Conservation (phyloP, 2,797 vertebrate genomes). For the Notolabrus celidotus region DNA sequence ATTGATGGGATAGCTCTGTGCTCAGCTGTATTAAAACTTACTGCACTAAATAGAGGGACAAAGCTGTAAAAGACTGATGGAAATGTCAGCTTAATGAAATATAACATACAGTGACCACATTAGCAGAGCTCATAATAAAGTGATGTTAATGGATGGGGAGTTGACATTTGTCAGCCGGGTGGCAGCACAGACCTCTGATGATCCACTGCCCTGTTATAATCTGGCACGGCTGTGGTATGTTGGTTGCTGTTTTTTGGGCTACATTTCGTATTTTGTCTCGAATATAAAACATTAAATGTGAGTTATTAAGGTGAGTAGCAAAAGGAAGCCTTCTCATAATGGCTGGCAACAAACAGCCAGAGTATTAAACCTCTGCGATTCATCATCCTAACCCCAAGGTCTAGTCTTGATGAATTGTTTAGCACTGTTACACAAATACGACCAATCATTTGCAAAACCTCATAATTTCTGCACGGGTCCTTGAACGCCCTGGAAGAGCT, state of each 20-base stretch:
- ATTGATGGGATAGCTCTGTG: not conserved
- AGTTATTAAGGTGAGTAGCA: conserved; percentile 1
- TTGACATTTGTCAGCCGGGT: conserved; percentile 18
- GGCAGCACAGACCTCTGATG: conserved; percentile 6
- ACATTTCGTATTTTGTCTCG: conserved; percentile 6
- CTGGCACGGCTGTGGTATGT: not conserved
- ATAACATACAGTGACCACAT: not conserved
- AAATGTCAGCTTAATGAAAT: conserved; percentile 20
- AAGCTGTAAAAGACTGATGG: not conserved
- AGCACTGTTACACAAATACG: conserved; percentile 38
- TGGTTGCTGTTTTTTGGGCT: not conserved
- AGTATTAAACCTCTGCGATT: conserved; percentile 41
- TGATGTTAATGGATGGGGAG: not conserved
- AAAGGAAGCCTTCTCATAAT: not conserved
- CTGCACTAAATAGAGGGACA: not conserved
- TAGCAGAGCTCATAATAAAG: conserved; percentile 9
- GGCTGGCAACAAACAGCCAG: conserved; percentile 1
- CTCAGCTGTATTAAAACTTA: conserved; percentile 1
- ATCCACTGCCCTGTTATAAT: not conserved
- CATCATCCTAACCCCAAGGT: conserved; percentile 53
- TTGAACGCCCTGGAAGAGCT: conserved; percentile 22
- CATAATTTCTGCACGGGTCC: conserved; percentile 7
- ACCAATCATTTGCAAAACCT: conserved; percentile 15
- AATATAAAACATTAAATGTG: not conserved
- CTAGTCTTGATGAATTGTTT: conserved; percentile 47